Conservation (phyloP, 2,888 invertebrate species). For the Amiota communis region DNA sequence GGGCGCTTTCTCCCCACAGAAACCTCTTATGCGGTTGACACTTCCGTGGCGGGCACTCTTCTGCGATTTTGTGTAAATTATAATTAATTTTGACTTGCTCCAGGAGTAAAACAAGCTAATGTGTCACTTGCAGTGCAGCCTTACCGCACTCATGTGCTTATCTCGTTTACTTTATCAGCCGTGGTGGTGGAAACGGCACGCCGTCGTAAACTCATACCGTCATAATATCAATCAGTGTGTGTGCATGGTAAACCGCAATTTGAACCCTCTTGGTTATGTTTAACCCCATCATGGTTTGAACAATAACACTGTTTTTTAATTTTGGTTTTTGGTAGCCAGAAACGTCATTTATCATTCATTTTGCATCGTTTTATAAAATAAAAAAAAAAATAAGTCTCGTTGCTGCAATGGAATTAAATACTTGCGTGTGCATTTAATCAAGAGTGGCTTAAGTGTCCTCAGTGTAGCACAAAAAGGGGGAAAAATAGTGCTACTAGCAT, state of each 20-base stretch:
- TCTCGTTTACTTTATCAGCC: slow-evolving; percentile 10
- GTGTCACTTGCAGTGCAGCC: slow-evolving; percentile 59
- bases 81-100: slow-evolving; percentile 66
- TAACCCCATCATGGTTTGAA: not conserved
- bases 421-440: no score
- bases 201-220: slow-evolving; percentile 5
- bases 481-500: no score
- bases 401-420: no score
- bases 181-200: not conserved
- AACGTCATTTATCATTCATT: no score
- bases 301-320: no score
- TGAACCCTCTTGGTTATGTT: not conserved
- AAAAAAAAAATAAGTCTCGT: no score
- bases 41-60: slow-evolving; percentile 32
- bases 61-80: slow-evolving; percentile 51
- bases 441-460: no score
- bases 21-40: slow-evolving; percentile 49
- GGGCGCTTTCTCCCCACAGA: slow-evolving; percentile 30
- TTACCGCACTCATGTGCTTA: not conserved
- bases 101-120: slow-evolving; percentile 28
- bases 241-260: slow-evolving; percentile 8
- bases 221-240: slow-evolving; percentile 24
- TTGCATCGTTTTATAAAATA: no score
- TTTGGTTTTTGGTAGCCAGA: no score
- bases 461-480: no score